Evolutionary conservation across 2,888 invertebrate genomes (phyloP), one percentile per base, ranked within the genome.

Genomic region (Euplexia lucipara): DNA sequence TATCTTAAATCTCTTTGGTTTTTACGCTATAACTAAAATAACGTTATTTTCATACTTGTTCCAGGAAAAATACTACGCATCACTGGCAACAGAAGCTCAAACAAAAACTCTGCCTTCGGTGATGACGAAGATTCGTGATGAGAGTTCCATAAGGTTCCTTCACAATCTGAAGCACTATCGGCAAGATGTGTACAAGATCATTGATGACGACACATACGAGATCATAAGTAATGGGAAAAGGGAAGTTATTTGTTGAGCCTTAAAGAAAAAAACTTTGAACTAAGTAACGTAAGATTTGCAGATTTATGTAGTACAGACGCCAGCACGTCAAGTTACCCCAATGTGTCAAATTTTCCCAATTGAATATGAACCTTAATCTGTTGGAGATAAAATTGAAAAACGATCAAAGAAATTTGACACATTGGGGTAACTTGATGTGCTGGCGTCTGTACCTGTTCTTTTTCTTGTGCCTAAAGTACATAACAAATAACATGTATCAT

Each of bases 11-110:
- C n/a, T n/a, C n/a, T n/a, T n/a, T n/a, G n/a, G 18, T 3, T 16
- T 16, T 14, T 14, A n/a, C 3, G 0, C 16, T 37, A n/a, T 16
- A 7, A 45, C 3, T 32, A 7, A 14, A 14, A n/a, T 14, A n/a
- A 8, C 9, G 9, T 26, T 49, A n/a, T 52, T 65, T 56, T 54
- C n/a, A 48, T 51, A 61, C 7, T 86, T 78, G 75, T 92, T 89
- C 1, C 96, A 97, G 94, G 97, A 97, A 84, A 91, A 91, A 44
- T 98, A 98, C 86, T 97, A 97, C 89, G 95, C 97, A 12, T 96
- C 97, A 18, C 88, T 98, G 22, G 96, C 97, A 0, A 86, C 91
- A 0, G 96, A 96, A 70, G 97, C 97, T 0, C 92, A 94, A n/a
- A 95, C 97, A 12, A 89, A 93, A 22, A 96, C 95, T 1, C 91